Conservation (phyloP, 2,797 vertebrate species). For the Oreochromis grahami region DNA sequence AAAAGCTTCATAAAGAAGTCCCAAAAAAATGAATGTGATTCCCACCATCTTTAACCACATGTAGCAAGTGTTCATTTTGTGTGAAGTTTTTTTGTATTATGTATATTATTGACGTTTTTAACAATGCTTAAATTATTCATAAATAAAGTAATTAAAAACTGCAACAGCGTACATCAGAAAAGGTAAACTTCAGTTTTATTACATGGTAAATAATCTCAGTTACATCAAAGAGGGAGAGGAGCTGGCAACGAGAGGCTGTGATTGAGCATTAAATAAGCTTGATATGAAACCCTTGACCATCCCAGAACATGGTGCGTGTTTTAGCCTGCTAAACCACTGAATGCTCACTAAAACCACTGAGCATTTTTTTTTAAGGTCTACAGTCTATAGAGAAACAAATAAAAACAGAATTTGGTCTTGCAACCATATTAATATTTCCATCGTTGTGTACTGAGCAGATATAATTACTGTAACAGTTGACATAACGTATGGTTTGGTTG, state of each 20-base stretch:
- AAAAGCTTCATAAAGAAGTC: background rate
- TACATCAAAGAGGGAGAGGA: background rate
- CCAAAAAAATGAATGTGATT: background rate
- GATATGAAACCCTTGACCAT: background rate
- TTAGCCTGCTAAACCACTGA: constrained; percentile 54
- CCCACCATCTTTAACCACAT: background rate
- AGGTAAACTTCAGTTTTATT: constrained; percentile 27
- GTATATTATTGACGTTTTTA: constrained; percentile 6
- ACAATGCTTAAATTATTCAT: constrained; percentile 60
- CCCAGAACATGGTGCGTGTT: constrained; percentile 5
- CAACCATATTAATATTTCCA: background rate
- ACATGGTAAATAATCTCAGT: background rate
- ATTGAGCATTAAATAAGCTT: background rate
- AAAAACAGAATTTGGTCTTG: background rate
- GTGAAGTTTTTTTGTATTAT: constrained; percentile 7
- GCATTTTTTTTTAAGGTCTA: background rate
- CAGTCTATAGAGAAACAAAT: background rate
- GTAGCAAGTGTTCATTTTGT: background rate
- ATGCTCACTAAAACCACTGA: background rate
- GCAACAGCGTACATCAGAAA: background rate
- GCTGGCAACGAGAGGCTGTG: background rate
- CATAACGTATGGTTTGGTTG: background rate
- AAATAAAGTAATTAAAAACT: constrained; percentile 45
- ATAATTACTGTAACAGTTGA: constrained; percentile 10
- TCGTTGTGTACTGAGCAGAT: background rate